These are phyloP conservation scores for Hyalella azteca DNA, from an alignment of 2,888 invertebrate genomes.

Conservation along the genomic window DNA sequence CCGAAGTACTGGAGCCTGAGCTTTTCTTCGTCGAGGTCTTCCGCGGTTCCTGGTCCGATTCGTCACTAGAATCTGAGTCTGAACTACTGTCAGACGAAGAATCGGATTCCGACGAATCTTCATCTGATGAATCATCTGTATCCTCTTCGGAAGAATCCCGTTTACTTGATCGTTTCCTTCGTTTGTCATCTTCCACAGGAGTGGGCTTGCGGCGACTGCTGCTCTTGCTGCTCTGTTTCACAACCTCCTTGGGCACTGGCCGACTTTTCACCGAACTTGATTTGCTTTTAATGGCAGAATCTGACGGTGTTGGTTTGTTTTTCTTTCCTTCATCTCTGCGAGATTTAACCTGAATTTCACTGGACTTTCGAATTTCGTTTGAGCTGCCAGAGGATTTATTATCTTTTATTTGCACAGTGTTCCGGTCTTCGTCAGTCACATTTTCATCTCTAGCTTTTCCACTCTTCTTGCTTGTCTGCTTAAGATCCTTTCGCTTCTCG, in stretches of 20 bases:
- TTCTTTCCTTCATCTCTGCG: too few species aligned
- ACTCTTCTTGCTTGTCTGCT: too few species aligned
- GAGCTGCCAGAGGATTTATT: too few species aligned
- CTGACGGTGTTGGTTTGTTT: not conserved
- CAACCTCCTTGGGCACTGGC: not conserved
- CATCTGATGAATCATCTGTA: conserved; percentile 47
- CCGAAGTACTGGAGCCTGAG: not conserved
- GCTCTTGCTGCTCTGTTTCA: not conserved
- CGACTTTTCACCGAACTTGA: not conserved
- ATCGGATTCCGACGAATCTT: conserved; percentile 43
- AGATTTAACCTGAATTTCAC: too few species aligned
- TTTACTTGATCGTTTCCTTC: not conserved
- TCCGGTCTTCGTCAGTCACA: too few species aligned
- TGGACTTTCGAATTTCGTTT: too few species aligned
- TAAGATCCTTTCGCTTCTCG: too few species aligned
- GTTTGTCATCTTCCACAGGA: too few species aligned
- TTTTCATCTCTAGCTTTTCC: too few species aligned
- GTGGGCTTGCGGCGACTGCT: too few species aligned
- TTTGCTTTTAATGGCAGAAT: not conserved
- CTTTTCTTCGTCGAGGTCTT: conserved; percentile 40
- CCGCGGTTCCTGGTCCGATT: conserved; percentile 35
- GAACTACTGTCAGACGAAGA: conserved; percentile 43
- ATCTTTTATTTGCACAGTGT: too few species aligned
- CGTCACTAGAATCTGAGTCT: conserved; percentile 42
- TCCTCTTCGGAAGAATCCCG: not conserved